phyloP scores from a whole-genome alignment of 2,797 vertebrate genomes.

The Okamejei kenojei region DNA sequence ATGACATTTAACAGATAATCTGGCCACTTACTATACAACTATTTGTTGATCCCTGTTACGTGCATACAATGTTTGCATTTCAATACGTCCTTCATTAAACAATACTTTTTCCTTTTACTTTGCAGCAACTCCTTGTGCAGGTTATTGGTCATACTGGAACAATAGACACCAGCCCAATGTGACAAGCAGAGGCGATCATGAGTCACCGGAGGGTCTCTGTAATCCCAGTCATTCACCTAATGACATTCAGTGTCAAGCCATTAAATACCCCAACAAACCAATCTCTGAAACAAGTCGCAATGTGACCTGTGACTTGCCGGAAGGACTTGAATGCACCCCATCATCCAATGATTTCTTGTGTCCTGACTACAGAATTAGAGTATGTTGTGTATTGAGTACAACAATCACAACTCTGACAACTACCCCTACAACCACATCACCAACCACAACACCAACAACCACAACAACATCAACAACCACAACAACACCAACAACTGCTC shows the following conservation, averaged over 20 bases:
- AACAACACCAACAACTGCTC: background rate
- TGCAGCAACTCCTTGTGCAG: background rate
- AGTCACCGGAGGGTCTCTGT: background rate
- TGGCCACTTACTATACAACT: background rate
- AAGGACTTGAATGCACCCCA: background rate
- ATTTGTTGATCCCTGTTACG: background rate
- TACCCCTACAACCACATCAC: background rate
- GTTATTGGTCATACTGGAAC: background rate
- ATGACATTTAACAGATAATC: background rate
- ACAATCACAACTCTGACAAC: background rate
- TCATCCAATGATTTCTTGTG: background rate
- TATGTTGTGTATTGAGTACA: background rate
- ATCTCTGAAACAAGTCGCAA: background rate
- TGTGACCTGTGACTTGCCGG: background rate
- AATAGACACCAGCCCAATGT: background rate
- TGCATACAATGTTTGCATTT: background rate
- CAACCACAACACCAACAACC: background rate
- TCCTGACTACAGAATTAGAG: slow-evolving; percentile 14
- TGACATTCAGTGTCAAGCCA: background rate
- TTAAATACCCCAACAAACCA: background rate
- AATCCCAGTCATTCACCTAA: background rate
- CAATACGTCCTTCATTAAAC: background rate
- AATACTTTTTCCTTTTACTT: background rate
- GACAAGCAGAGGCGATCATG: background rate
- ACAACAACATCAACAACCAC: background rate